These are phyloP conservation scores for Gallinago undulata DNA, from an alignment of 2,113 vertebrate species.

Conservation along the genomic window DNA sequence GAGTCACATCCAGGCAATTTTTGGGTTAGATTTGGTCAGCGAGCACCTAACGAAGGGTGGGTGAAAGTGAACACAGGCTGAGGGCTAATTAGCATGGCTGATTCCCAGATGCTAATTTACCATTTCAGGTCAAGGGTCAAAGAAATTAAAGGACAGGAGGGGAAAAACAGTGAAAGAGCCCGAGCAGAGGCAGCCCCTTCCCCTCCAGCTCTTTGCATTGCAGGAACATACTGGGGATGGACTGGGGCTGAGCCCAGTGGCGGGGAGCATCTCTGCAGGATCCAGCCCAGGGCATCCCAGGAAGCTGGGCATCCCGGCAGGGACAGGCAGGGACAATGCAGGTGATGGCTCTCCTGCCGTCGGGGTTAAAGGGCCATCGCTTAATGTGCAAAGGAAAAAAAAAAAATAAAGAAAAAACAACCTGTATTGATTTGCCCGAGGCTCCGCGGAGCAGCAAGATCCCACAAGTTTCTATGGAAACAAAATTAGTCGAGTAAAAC, in stretches of 20 bases:
- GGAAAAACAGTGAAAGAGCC: background rate
- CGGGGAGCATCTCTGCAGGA: background rate
- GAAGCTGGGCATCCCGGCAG: background rate
- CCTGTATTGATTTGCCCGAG: conserved; percentile 51
- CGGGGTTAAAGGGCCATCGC: background rate
- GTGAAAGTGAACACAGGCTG: background rate
- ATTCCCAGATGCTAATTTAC: background rate
- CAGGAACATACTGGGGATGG: background rate
- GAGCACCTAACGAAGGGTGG: background rate
- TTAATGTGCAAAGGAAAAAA: background rate
- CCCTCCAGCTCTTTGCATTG: background rate
- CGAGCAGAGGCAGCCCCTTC: background rate
- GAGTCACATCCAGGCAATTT: accelerated
- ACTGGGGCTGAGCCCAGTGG: background rate
- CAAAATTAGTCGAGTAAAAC: conserved; percentile 56
- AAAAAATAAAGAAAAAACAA: background rate
- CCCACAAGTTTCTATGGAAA: conserved; percentile 75
- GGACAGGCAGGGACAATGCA: background rate
- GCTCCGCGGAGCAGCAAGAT: conserved; percentile 63
- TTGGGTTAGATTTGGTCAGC: background rate
- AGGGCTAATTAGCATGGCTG: background rate
- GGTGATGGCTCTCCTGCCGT: background rate
- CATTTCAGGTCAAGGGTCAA: background rate
- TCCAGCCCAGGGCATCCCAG: background rate
- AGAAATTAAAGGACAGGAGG: background rate